These are phyloP conservation scores for Lamellibrachia luymesi DNA, from an alignment of 1,140 invertebrate species.

Conservation along the genomic window DNA sequence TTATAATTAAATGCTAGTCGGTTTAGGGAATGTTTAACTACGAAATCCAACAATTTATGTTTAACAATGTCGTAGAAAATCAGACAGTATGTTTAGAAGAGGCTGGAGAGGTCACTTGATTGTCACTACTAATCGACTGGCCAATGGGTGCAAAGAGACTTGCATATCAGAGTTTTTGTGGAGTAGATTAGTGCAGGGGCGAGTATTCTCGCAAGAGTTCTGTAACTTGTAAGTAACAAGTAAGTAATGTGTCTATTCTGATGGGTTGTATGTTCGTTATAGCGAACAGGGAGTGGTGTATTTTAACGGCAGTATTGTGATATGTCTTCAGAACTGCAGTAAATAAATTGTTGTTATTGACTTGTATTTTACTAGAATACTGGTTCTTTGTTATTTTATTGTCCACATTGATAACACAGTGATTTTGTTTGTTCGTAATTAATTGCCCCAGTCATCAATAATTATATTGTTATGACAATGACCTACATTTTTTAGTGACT, in stretches of 20 bases:
- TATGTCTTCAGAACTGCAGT: neutral
- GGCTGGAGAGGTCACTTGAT: neutral
- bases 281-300: neutral
- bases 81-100: neutral
- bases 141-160: neutral
- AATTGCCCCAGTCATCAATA: neutral
- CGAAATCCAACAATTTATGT: neutral
- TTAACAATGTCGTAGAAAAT: neutral
- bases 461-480: neutral
- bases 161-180: neutral
- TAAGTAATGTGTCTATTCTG: neutral
- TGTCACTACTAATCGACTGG: neutral
- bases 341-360: neutral
- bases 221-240: neutral
- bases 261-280: neutral
- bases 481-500: neutral
- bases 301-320: neutral
- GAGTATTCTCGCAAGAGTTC: neutral
- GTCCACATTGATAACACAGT: neutral
- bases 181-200: neutral
- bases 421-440: neutral
- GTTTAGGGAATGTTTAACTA: neutral
- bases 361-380: neutral
- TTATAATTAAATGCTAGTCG: constrained; percentile 1
- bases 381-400: neutral